phyloP scores from a whole-genome alignment of 2,113 vertebrate species.

The Rhineura floridana region DNA sequence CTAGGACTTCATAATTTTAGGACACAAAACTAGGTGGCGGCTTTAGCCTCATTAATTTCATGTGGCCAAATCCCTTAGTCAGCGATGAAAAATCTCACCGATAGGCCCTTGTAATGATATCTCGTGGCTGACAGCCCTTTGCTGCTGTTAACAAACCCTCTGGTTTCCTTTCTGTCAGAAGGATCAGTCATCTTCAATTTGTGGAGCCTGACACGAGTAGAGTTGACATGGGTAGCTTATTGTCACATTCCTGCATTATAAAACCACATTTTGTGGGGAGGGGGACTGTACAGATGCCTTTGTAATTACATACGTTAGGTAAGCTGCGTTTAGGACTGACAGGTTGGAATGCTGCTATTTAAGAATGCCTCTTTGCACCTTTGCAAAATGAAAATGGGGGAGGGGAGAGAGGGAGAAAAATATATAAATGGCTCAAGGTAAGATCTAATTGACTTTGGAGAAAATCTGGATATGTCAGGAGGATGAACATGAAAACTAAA shows the following conservation, averaged over 20 bases:
- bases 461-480: constrained; percentile 2
- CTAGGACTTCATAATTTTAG: not conserved
- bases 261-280: not conserved
- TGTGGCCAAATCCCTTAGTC: not conserved
- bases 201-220: constrained; percentile 13
- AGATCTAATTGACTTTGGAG: not conserved
- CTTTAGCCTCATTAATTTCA: constrained; percentile 15
- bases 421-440: not conserved
- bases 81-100: constrained; percentile 22
- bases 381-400: constrained; percentile 23
- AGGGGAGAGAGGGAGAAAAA: accelerated
- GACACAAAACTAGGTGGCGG: constrained; percentile 10
- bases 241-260: constrained; percentile 29
- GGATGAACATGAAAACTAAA: not conserved
- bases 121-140: constrained; percentile 36
- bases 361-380: constrained; percentile 1
- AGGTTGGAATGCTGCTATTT: not conserved
- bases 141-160: constrained; percentile 33
- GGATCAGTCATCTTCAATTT: constrained; percentile 39
- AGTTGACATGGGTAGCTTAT: constrained; percentile 20
- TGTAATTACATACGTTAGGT: not conserved
- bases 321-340: not conserved
- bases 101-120: constrained; percentile 9
- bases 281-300: not conserved
- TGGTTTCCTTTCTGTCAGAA: constrained; percentile 43